Evolutionary conservation across 2,888 invertebrate species (phyloP).

Genomic region (Macropis europaea): DNA sequence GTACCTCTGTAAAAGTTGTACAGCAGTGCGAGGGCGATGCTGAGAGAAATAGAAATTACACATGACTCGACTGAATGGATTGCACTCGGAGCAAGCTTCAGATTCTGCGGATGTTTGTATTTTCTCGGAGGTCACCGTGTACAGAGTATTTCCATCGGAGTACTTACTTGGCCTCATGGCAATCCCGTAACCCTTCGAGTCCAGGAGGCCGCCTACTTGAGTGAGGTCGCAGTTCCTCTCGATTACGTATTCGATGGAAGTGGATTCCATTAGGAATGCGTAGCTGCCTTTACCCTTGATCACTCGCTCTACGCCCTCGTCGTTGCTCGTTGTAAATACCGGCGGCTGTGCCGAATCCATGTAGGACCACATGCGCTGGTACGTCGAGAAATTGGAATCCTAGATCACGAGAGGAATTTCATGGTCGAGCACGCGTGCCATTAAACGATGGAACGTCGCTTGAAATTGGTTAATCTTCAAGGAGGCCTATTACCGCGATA

Average conservation of each 20-base stretch:
- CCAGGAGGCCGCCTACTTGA: constrained; percentile 90
- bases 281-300: constrained; percentile 89
- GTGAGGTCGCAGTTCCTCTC: constrained; percentile 92
- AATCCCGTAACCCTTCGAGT: constrained; percentile 96
- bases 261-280: constrained; percentile 98
- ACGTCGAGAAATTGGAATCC: constrained; percentile 94
- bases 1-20: no score
- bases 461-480: constrained; percentile 56
- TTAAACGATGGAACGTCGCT: constrained; percentile 51
- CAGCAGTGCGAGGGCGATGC: no score
- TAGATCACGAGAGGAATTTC: constrained; percentile 76
- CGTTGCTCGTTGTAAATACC: constrained; percentile 91
- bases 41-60: no score
- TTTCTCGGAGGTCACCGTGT: background rate
- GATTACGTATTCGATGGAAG: constrained; percentile 94
- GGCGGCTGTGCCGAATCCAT: constrained; percentile 93
- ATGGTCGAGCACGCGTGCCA: constrained; percentile 45
- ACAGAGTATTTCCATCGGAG: constrained; percentile 40
- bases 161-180: constrained; percentile 93
- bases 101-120: no score
- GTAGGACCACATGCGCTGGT: constrained; percentile 94
- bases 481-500: constrained; percentile 33
- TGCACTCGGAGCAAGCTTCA: no score
- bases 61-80: background rate
- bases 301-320: constrained; percentile 93